Conservation (phyloP, 1,140 invertebrate genomes). For the Portunus trituberculatus region DNA sequence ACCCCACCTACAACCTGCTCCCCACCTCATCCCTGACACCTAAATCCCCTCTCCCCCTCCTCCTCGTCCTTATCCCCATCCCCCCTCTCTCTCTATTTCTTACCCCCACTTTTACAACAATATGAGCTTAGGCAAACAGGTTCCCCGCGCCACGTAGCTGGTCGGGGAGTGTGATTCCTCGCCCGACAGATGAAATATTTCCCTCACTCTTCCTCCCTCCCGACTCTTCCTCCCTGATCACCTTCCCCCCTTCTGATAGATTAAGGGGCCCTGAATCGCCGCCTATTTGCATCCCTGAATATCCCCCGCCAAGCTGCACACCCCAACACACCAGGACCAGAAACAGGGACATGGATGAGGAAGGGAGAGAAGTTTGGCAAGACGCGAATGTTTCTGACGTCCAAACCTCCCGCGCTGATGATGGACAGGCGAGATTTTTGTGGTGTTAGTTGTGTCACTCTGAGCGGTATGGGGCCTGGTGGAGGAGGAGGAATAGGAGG, state of each 20-base stretch:
- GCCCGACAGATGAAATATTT: constrained; percentile 46
- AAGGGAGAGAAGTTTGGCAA: not conserved
- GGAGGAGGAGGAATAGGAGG: not conserved
- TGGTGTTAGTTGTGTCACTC: constrained; percentile 70
- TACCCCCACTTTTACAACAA: constrained; percentile 73
- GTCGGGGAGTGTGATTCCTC: constrained; percentile 23
- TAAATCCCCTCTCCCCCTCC: not conserved
- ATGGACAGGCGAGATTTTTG: constrained; percentile 71
- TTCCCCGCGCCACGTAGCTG: constrained; percentile 41
- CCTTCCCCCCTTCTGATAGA: constrained; percentile 28
- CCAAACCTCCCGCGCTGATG: constrained; percentile 48
- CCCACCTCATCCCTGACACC: not conserved
- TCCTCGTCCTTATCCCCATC: not conserved
- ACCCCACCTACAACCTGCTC: not conserved
- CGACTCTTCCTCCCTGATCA: not conserved
- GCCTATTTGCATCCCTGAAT: constrained; percentile 40
- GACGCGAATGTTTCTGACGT: constrained; percentile 58
- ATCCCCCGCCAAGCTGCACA: not conserved
- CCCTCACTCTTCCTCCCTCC: not conserved
- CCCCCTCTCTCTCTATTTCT: constrained; percentile 39
- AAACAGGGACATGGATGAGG: not conserved
- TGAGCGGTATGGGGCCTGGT: constrained; percentile 43
- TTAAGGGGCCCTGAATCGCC: not conserved
- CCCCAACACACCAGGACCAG: not conserved
- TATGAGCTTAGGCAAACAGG: constrained; percentile 74